These are phyloP conservation scores for Ptilonorhynchus violaceus DNA, from an alignment of 2,113 vertebrate species.

Conservation along the genomic window DNA sequence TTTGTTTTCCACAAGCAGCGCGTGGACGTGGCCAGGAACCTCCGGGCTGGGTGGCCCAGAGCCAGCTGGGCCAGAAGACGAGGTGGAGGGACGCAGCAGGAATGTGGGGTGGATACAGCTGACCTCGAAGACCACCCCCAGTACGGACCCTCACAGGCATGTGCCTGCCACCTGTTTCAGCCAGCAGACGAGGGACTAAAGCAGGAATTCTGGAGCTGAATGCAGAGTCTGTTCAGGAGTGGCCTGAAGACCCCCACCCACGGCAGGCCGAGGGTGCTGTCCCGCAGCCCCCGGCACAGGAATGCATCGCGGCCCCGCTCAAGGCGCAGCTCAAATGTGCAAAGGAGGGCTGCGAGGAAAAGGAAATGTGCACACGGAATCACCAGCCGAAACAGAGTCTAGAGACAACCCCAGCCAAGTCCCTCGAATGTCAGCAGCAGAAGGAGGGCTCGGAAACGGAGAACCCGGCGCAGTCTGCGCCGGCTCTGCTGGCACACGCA, in stretches of 20 bases:
- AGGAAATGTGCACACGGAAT: neutral
- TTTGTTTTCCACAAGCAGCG: neutral
- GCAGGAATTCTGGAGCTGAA: conserved; percentile 41
- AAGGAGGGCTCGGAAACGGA: neutral
- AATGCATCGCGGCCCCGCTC: neutral
- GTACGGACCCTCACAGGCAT: neutral
- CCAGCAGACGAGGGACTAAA: neutral
- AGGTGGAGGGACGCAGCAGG: neutral
- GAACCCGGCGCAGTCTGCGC: neutral
- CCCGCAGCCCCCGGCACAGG: neutral
- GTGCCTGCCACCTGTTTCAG: conserved; percentile 49
- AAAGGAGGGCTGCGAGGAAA: neutral
- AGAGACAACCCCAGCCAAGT: conserved; percentile 9
- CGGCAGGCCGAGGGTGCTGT: neutral
- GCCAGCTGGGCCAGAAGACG: neutral
- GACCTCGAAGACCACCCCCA: neutral
- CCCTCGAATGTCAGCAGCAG: conserved; percentile 35
- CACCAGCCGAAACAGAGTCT: conserved; percentile 30
- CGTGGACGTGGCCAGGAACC: neutral
- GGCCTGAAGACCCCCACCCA: neutral
- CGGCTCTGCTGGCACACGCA: conserved; percentile 23
- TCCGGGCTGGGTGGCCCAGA: neutral
- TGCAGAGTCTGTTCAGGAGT: neutral
- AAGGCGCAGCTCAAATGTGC: neutral
- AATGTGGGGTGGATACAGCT: conserved; percentile 10